Base-by-base conservation (phyloP, 2,113 vertebrate genomes). In the Scatophagus argus region DNA sequence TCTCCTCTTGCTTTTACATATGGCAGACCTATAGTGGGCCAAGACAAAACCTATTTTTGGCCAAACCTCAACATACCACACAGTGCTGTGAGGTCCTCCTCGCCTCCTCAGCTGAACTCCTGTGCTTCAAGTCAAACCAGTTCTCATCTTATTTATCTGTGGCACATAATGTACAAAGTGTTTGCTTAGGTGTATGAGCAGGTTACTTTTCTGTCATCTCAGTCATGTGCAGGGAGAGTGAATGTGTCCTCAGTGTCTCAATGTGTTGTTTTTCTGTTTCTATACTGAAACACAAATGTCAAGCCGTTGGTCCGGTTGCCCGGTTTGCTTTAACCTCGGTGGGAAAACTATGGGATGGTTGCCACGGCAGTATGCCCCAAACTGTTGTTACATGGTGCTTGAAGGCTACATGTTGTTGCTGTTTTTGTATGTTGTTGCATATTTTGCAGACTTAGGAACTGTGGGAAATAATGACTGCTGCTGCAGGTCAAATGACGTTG, bases 361-460 rank as follows among this genome's bases (percentile, higher is more conserved):
- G 76, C 77, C 59, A 25, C 32, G 79, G 75, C 82, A 61, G 70
- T 67, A 69, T 79, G 67, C 79, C 84, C 82, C 75, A 70, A 85
- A 92, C 84, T 92, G 90, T 88, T 91, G 74, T 91, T 85, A 88
- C 90, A 81, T 87, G 87, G 89, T 92, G 86, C 92, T 92, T 91
- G 84, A 92, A 91, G 91, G 92, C 92, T 91, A 93, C 91, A 93
- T 93, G 77, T 90, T 93, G 88, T 90, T 92, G 90, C 89, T 92
- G 81, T 93, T 94, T 88, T 89, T 97, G 97, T 97, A 97, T 98
- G 96, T 98, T 96, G 96, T 97, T 98, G 96, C 96, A 96, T 98
- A 97, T 98, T 97, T 98, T 98, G 94, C 97, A 98, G 97, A 97
- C 97, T 94, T 98, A 98, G 95, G 96, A 98, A 96, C 97, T 97